Base-by-base conservation (phyloP, 1,140 invertebrate species). In the Whitmania pigra region DNA sequence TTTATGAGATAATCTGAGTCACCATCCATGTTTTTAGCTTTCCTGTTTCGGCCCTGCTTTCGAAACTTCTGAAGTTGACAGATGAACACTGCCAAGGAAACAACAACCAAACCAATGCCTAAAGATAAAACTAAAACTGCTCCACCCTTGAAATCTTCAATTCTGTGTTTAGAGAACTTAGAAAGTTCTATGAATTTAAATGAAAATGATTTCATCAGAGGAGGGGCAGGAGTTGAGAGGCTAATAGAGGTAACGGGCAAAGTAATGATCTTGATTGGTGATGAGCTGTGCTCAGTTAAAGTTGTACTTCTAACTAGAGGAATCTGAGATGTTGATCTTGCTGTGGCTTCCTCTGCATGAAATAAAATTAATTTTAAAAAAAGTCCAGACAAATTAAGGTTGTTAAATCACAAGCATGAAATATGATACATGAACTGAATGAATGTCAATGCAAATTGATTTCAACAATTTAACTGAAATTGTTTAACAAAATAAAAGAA, bases 1-100 rank as follows among this genome's bases (percentile, higher is more conserved):
- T 63, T 63, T 22, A 63, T 63, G 9, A 63, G 18, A n/a, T 63
- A 63, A 63, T 63, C 57, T 63, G 57, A 63, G 29, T 63, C 57
- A 18, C 57, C 57, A 31, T 31, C 29, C 57, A 63, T 63, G 29
- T 63, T 63, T 63, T 63, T 63, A 25, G 57, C 57, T 31, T 63
- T 63, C 22, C 29, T 63, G 6, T 63, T 63, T 31, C 57, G 22
- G 18, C 57, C 29, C 1, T 25, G 29, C 20, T 31, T 63, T 63
- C 29, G 22, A 31, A 22, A 63, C 11, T 31, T 63, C 57, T 63
- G 57, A 22, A 63, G 57, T n/a, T 31, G 22, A 31, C 57, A 63
- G 57, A 63, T 25, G 11, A 63, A 20, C 57, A 63, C 22, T 22
- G 29, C 29, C 18, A 63, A 13, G 3, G 57, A 63, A 15, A n/a